Base-by-base conservation (phyloP, 2,797 vertebrate genomes). In the Hemibagrus guttatus region DNA sequence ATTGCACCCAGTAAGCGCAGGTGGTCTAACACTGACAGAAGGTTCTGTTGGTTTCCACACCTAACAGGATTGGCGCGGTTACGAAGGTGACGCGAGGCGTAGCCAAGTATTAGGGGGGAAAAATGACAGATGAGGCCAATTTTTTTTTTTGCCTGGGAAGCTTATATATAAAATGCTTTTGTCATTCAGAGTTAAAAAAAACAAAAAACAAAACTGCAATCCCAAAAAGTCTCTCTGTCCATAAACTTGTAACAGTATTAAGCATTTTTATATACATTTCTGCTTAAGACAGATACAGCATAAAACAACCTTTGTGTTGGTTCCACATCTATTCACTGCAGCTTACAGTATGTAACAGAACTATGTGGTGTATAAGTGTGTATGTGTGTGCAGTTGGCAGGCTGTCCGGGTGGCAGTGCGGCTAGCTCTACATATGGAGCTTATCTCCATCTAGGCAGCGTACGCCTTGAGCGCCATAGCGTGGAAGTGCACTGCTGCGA, bases 221-320 rank as follows among this genome's bases (percentile, higher is more conserved):
- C 39, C 58, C 26, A 81, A 35, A 42, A 81, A 49, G 31, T 83
- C n/a, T 81, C 23, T 52, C 63, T 54, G 64, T 56, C 49, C 28
- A 83, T 83, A 69, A 68, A 83, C 75, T 19, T 76, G 52, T 84
- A 83, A 83, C 71, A 68, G 61, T 83, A 78, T 86, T 83, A 72
- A 83, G 74, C 16, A 59, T 78, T 49, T 59, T 75, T 86, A 49
- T 87, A 79, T 79, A 87, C 74, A 87, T 14, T 42, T 87, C 86
- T 69, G 72, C 23, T 83, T 35, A 76, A 83, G 35, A 84, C 39
- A 80, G 39, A 69, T 78, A 59, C 72, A 75, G 63, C 35, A 79
- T 71, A n/a, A 39, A 83, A 83, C 61, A 31, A 28, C 26, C 69
- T n/a, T 31, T 58, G 49, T 19, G 6, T 78, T 84, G 8, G 11